phyloP scores from a whole-genome alignment of 2,888 invertebrate genomes.

The Dichetophora obliterata region DNA sequence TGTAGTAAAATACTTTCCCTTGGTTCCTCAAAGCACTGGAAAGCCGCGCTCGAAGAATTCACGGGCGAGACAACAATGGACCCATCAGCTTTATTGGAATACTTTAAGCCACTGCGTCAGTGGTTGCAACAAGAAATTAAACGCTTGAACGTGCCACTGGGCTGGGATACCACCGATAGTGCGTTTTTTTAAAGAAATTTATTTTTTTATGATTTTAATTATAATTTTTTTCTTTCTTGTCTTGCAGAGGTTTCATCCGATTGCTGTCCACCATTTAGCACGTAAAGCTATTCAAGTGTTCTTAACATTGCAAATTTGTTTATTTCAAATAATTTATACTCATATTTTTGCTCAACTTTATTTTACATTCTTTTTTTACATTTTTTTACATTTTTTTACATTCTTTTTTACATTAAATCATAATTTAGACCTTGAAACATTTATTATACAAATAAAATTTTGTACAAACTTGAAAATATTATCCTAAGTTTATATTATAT shows the following conservation, averaged over 20 bases:
- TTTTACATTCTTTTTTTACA: not conserved
- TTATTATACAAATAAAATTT: no score
- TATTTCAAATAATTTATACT: no score
- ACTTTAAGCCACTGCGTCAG: conserved; percentile 81
- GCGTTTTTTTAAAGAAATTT: conserved; percentile 46
- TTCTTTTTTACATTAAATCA: not conserved
- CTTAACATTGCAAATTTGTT: no score
- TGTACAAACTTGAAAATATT: no score
- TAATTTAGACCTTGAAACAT: not conserved
- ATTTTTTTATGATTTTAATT: not conserved
- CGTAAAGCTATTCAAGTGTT: conserved; percentile 11
- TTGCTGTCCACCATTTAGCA: conserved; percentile 55
- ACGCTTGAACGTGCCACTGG: conserved; percentile 75
- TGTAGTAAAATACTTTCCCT: conserved; percentile 77
- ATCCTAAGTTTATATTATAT: no score
- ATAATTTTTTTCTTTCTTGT: not conserved
- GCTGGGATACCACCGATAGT: conserved; percentile 73
- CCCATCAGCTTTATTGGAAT: conserved; percentile 82
- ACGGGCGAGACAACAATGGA: conserved; percentile 84
- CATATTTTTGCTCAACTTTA: not conserved
- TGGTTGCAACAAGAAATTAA: conserved; percentile 82
- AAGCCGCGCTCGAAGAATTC: conserved; percentile 83
- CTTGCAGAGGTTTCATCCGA: conserved; percentile 58
- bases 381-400: not conserved
- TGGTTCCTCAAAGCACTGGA: conserved; percentile 82